A percentile compares a stretch with the other conserved stretches of the same genome.
These are phyloP conservation scores for Macrochelys suwanniensis DNA, from an alignment of 2,797 vertebrate species.

Conservation along the genomic window DNA sequence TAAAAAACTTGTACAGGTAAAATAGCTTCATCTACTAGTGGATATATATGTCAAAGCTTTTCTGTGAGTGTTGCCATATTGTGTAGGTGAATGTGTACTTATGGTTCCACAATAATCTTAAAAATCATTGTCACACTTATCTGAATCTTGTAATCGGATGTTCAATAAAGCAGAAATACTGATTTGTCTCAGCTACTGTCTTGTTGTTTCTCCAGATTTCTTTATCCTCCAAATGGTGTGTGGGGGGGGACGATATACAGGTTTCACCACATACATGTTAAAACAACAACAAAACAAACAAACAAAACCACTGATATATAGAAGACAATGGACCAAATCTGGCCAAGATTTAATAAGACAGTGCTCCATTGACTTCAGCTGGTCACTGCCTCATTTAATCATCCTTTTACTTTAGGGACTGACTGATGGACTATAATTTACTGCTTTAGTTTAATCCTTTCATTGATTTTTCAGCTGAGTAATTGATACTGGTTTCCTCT, in stretches of 20 bases:
- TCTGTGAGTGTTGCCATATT: not conserved
- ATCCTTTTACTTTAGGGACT: not conserved
- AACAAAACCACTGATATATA: not conserved
- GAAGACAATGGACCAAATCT: not conserved
- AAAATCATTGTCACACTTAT: not conserved
- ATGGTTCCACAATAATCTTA: not conserved
- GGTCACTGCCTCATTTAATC: not conserved
- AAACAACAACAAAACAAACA: not conserved
- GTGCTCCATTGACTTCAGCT: not conserved
- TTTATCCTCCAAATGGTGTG: rapidly evolving
- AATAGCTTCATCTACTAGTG: not conserved
- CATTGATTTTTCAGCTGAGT: not conserved
- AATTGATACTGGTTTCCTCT: not conserved
- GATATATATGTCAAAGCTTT: not conserved
- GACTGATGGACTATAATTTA: not conserved
- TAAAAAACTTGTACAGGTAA: not conserved
- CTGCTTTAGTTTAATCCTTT: not conserved
- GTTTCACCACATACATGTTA: not conserved
- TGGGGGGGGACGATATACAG: rapidly evolving
- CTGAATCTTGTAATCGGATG: not conserved
- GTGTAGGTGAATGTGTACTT: not conserved
- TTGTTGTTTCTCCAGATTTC: not conserved
- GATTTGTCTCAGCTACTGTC: not conserved
- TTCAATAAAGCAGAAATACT: not conserved
- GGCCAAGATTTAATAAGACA: not conserved